A percentile compares a stretch with the other conserved stretches of the same genome.
phyloP scores from a whole-genome alignment of 2,888 invertebrate genomes.

The Apotomis capreana region DNA sequence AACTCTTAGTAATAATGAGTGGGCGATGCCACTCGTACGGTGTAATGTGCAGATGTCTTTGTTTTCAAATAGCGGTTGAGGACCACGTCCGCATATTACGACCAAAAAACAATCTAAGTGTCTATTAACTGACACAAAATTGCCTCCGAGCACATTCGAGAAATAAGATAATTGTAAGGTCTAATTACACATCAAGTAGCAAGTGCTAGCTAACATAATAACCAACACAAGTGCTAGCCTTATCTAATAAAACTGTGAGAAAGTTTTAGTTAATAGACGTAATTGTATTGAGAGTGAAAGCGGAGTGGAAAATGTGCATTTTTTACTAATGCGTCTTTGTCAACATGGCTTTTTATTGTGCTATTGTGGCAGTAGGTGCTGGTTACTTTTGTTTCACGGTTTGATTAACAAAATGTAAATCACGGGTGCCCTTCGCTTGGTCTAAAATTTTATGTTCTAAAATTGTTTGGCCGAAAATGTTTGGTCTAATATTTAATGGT shows the following conservation, averaged over 20 bases:
- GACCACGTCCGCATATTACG: not conserved
- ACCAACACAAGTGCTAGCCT: slow-evolving; percentile 37
- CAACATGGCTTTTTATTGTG: slow-evolving; percentile 48
- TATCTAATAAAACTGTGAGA: slow-evolving; percentile 62
- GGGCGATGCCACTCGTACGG: not conserved
- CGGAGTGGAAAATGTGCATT: slow-evolving; percentile 57
- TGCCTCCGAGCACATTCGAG: slow-evolving; percentile 14
- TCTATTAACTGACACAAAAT: slow-evolving; percentile 20
- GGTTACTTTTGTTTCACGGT: slow-evolving; percentile 31
- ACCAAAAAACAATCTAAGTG: not conserved
- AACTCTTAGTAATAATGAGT: not conserved
- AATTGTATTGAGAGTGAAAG: slow-evolving; percentile 73
- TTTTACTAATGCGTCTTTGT: slow-evolving; percentile 54
- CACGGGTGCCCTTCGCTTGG: no score
- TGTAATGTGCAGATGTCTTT: slow-evolving; percentile 3
- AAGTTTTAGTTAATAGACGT: slow-evolving; percentile 62
- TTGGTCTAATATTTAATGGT: no score
- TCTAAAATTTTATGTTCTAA: no score
- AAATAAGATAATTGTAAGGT: slow-evolving; percentile 30
- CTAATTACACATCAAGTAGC: slow-evolving; percentile 36
- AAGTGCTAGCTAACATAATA: slow-evolving; percentile 33
- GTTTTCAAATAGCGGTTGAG: slow-evolving; percentile 5
- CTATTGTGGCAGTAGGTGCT: slow-evolving; percentile 26
- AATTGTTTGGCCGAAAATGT: no score
- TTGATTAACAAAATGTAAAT: slow-evolving; percentile 27